These are phyloP conservation scores for Tenthredo amoena DNA, from an alignment of 2,888 invertebrate genomes.

Conservation along the genomic window DNA sequence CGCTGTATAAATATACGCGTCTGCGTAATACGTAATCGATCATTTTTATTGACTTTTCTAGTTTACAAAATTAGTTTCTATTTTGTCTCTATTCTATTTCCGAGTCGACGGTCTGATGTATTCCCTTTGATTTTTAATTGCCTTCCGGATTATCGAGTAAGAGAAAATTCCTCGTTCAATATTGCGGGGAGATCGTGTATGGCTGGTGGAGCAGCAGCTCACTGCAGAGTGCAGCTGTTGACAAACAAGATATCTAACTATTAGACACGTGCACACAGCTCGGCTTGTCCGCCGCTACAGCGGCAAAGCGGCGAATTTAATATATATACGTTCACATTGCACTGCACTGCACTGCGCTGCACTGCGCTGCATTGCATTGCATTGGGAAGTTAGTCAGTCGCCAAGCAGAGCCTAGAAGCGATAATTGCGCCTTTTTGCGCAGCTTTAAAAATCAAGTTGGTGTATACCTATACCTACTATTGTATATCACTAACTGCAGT, in stretches of 20 bases:
- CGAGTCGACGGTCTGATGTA: background rate
- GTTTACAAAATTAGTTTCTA: background rate
- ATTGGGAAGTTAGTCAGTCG: background rate
- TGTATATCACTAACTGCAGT: background rate
- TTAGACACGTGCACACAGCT: background rate
- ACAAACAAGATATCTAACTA: constrained; percentile 17
- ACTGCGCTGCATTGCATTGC: background rate
- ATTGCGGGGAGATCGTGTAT: background rate
- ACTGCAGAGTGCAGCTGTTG: background rate
- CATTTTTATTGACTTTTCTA: background rate
- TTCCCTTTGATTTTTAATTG: too few species aligned
- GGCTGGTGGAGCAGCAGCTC: background rate
- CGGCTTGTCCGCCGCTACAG: background rate
- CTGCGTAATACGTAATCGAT: background rate
- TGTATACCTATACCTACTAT: background rate
- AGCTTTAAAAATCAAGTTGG: constrained; percentile 13
- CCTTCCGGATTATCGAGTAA: too few species aligned
- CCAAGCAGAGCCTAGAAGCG: background rate
- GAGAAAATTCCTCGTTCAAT: background rate
- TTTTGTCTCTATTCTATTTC: background rate
- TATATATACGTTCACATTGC: background rate
- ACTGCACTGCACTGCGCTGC: background rate
- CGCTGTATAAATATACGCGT: background rate
- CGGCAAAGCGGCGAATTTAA: background rate
- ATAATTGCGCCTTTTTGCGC: constrained; percentile 31